Evolutionary conservation across 2,888 invertebrate genomes (phyloP).

Genomic region (Neuroscelio doddi): DNA sequence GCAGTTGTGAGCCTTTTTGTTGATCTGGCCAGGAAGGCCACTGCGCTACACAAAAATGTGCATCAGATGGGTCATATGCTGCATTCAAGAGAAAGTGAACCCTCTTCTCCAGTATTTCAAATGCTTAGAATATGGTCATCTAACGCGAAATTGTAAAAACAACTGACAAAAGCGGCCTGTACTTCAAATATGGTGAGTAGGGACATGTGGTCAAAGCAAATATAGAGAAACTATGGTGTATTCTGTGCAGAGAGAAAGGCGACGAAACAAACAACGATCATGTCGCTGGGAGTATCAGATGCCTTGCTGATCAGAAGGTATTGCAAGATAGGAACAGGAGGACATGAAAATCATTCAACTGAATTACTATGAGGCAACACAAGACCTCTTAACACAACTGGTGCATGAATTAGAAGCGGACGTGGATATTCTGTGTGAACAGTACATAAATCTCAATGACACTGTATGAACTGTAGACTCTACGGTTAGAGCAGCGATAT

Average conservation of each 20-base stretch:
- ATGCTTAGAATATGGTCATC: conserved; percentile 38
- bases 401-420: conserved; percentile 29
- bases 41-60: conserved; percentile 5
- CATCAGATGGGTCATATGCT: conserved; percentile 32
- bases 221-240: conserved; percentile 7
- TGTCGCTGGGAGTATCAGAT: no score
- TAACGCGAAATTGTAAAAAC: conserved; percentile 14
- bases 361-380: conserved; percentile 44
- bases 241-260: conserved; percentile 22
- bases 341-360: conserved; percentile 44
- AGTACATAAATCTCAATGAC: no score
- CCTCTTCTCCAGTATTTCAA: conserved; percentile 28
- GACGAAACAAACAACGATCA: no score
- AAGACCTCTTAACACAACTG: conserved; percentile 37
- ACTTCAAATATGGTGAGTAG: conserved; percentile 29
- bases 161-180: conserved; percentile 18
- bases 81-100: conserved; percentile 9
- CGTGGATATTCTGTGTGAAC: conserved; percentile 34
- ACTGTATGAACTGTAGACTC: no score
- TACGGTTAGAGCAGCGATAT: no score
- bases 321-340: no score
- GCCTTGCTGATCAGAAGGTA: no score
- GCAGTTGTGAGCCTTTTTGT: conserved; percentile 9
- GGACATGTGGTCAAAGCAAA: conserved; percentile 34
- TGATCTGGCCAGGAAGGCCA: neutral